A percentile compares a stretch with the other conserved stretches of the same genome.
Evolutionary conservation across 2,888 invertebrate species (phyloP).

Genomic region (Standfussiana lucernea): DNA sequence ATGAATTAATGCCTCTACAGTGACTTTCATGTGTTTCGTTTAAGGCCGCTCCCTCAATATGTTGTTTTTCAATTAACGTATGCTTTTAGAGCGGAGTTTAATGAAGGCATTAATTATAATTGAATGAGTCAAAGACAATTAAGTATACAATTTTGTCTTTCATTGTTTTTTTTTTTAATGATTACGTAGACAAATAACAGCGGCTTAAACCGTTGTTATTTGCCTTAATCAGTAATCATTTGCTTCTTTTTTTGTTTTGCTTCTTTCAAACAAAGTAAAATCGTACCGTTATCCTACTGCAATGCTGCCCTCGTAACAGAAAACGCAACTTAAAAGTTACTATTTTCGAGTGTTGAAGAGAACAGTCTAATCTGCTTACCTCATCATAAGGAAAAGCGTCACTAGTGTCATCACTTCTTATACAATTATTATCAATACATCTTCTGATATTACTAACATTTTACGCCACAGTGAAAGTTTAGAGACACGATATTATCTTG

Average conservation of each 20-base stretch:
- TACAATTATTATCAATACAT: constrained; percentile 14
- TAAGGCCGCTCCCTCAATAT: constrained; percentile 41
- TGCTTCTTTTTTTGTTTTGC: too few relatives aligned
- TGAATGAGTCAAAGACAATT: constrained; percentile 14
- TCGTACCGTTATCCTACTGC: background rate
- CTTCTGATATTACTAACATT: constrained; percentile 25
- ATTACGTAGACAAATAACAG: background rate
- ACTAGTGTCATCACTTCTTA: background rate
- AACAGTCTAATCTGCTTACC: background rate
- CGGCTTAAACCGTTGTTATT: too few relatives aligned
- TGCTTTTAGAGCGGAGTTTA: constrained; percentile 47
- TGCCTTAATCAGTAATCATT: too few relatives aligned
- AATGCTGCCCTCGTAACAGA: background rate
- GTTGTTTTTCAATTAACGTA: constrained; percentile 58
- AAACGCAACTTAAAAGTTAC: background rate
- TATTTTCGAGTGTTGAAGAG: background rate
- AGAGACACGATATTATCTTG: constrained; percentile 30
- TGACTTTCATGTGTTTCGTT: constrained; percentile 50
- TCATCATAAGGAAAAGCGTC: background rate
- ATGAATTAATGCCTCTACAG: constrained; percentile 39
- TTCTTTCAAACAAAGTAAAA: too few relatives aligned
- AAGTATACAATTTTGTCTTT: background rate
- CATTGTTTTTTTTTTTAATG: background rate
- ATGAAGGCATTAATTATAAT: constrained; percentile 38
- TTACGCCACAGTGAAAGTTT: constrained; percentile 46